These are phyloP conservation scores for Monochamus saltuarius DNA, from an alignment of 1,140 invertebrate species.

Conservation along the genomic window DNA sequence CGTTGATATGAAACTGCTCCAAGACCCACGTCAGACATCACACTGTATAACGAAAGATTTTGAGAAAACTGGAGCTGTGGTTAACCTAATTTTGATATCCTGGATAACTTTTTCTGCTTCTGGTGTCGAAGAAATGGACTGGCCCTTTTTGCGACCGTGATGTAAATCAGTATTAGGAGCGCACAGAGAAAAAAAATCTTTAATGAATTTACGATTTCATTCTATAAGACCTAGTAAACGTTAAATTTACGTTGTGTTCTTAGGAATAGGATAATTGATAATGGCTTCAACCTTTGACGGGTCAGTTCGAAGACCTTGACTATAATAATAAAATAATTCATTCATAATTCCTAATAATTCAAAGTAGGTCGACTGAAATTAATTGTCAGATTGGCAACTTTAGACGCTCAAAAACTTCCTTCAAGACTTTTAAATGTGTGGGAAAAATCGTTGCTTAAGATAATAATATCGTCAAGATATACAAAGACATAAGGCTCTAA, in stretches of 20 bases:
- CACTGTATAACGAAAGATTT: constrained; percentile 44
- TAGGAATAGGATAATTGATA: constrained; percentile 41
- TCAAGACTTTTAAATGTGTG: neutral
- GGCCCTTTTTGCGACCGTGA: constrained; percentile 15
- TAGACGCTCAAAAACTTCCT: neutral
- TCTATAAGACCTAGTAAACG: constrained; percentile 18
- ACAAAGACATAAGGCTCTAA: no score
- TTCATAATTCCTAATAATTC: constrained; percentile 20
- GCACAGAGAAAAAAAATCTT: constrained; percentile 15
- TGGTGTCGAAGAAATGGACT: constrained; percentile 5
- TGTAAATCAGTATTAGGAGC: constrained; percentile 38
- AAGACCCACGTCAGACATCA: constrained; percentile 30
- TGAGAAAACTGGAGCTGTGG: constrained; percentile 32
- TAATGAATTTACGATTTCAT: constrained; percentile 25
- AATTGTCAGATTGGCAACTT: neutral
- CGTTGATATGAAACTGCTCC: constrained; percentile 43
- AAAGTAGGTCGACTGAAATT: constrained; percentile 3
- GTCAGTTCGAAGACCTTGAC: constrained; percentile 10
- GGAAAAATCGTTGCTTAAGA: neutral
- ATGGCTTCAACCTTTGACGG: constrained; percentile 36
- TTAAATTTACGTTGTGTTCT: constrained; percentile 28
- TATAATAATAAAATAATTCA: no score
- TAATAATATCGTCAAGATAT: neutral
- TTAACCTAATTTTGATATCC: neutral
- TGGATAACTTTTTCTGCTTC: constrained; percentile 7